A percentile compares a stretch with the other conserved stretches of the same genome.
These are phyloP conservation scores for Pterois miles DNA, from an alignment of 2,797 vertebrate genomes.

Conservation along the genomic window DNA sequence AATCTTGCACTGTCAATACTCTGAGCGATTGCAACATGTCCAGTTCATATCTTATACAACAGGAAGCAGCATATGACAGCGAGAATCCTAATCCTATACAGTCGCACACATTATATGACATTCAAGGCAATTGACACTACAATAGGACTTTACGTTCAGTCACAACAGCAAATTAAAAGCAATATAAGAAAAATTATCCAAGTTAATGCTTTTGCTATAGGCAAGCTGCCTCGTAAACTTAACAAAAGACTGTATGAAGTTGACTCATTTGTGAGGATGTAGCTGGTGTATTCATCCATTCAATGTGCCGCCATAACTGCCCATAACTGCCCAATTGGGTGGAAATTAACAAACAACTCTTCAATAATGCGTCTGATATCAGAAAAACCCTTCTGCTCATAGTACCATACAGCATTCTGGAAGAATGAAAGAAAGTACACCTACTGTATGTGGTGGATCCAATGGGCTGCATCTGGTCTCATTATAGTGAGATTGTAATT, in stretches of 20 bases:
- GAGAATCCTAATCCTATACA: not conserved
- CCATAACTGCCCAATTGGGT: not conserved
- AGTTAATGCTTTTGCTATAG: not conserved
- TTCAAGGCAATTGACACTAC: not conserved
- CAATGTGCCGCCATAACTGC: not conserved
- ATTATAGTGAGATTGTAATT: not conserved
- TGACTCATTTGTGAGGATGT: not conserved
- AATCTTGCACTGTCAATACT: not conserved
- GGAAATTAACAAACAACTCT: not conserved
- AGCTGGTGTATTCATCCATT: not conserved
- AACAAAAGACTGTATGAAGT: too few relatives aligned
- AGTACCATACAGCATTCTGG: not conserved
- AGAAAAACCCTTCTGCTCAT: not conserved
- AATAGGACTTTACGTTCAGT: not conserved
- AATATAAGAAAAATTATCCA: not conserved
- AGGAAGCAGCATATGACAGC: not conserved
- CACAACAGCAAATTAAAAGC: not conserved
- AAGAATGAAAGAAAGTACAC: not conserved
- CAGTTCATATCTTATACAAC: slow-evolving; percentile 17
- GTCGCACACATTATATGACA: not conserved
- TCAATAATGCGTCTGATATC: not conserved
- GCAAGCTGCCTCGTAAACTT: too few relatives aligned
- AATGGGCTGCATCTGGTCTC: not conserved
- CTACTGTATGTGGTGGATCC: not conserved
- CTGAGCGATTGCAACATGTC: slow-evolving; percentile 11